A percentile compares a stretch with the other conserved stretches of the same genome.
Evolutionary conservation across 2,797 vertebrate species (phyloP).

Genomic region (Peromyscus aztecus): DNA sequence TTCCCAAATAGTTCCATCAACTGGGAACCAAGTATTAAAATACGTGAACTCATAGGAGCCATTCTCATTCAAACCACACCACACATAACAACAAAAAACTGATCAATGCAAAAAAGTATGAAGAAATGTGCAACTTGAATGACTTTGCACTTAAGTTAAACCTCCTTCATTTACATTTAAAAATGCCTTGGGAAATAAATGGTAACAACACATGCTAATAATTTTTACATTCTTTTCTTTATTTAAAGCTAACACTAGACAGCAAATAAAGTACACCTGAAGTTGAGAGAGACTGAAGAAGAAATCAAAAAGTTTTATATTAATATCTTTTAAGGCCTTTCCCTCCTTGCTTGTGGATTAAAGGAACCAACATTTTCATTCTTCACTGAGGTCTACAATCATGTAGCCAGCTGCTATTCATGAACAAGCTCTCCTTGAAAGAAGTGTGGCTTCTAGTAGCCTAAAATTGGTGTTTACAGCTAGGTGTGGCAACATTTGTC

Average conservation of each 20-base stretch:
- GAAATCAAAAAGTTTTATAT: background rate
- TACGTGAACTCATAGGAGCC: background rate
- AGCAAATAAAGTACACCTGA: background rate
- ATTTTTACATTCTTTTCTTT: background rate
- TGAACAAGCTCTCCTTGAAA: background rate
- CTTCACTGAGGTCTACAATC: background rate
- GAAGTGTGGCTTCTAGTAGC: background rate
- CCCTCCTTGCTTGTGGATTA: background rate
- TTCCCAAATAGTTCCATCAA: background rate
- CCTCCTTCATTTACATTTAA: background rate
- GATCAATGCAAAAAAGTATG: background rate
- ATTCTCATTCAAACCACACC: background rate
- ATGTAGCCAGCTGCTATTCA: background rate
- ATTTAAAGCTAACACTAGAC: slow-evolving; percentile 53
- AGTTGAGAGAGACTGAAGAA: background rate
- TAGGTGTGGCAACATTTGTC: background rate
- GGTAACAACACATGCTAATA: slow-evolving; percentile 36
- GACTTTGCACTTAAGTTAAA: background rate
- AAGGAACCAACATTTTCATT: background rate
- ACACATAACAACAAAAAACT: background rate
- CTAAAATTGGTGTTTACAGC: background rate
- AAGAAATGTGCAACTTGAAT: background rate
- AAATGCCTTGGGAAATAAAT: background rate
- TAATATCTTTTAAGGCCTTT: background rate
- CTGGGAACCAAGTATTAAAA: background rate